These are phyloP conservation scores for Xestia c-nigrum DNA, from an alignment of 2,888 invertebrate genomes.

Conservation along the genomic window DNA sequence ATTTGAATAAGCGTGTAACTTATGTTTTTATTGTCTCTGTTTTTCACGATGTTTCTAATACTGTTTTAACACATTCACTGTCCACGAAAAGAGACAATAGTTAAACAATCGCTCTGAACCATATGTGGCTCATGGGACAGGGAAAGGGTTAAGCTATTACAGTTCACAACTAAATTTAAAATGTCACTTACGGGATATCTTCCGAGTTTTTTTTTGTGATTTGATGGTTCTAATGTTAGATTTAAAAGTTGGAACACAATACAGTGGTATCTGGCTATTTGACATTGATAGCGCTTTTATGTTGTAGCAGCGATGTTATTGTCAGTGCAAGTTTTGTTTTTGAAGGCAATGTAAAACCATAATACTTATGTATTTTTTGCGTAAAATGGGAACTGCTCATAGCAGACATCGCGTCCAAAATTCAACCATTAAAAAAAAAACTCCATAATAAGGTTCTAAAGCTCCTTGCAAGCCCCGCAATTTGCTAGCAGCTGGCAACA, in stretches of 20 bases:
- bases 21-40: background rate
- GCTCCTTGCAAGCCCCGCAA: slow-evolving; percentile 24
- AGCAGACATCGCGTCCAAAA: background rate
- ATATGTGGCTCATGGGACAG: no score
- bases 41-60: background rate
- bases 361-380: background rate
- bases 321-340: background rate
- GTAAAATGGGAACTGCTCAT: background rate
- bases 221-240: background rate
- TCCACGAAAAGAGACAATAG: no score
- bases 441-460: background rate
- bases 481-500: slow-evolving; percentile 51
- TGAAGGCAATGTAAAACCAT: background rate
- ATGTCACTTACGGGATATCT: no score
- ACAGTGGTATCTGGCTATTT: background rate
- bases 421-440: background rate
- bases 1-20: background rate
- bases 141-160: no score
- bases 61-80: no score
- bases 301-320: background rate
- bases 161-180: no score
- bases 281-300: background rate
- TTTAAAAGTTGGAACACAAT: background rate
- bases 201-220: no score
- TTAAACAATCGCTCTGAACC: no score